Evolutionary conservation across 2,888 invertebrate genomes (phyloP).

Genomic region (Trachelus iudaicus): DNA sequence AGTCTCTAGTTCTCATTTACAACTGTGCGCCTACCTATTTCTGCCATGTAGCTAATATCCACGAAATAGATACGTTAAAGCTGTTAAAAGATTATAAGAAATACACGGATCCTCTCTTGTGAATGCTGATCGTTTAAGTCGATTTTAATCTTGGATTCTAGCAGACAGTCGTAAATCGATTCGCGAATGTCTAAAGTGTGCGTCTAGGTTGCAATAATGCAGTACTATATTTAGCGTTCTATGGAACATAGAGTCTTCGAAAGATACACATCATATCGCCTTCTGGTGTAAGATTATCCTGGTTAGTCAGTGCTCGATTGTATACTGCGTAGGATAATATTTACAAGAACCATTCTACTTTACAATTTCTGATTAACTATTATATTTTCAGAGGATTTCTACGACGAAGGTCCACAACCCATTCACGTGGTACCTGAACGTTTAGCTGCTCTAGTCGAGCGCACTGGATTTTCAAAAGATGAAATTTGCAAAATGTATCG

Average conservation of each 20-base stretch:
- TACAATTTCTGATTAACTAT: slow-evolving; percentile 1
- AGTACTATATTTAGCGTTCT: slow-evolving; percentile 2
- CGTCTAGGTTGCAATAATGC: background rate
- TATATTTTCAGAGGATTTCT: slow-evolving; percentile 18
- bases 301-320: background rate
- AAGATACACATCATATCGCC: background rate
- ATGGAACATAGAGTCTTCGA: background rate
- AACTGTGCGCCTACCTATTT: background rate
- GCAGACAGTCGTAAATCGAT: background rate
- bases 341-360: slow-evolving; percentile 19
- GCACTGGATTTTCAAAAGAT: slow-evolving; percentile 51
- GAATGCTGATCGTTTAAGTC: background rate
- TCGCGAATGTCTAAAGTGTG: background rate
- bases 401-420: slow-evolving; percentile 33
- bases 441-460: slow-evolving; percentile 37
- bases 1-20: background rate
- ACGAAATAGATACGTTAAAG: background rate
- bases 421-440: slow-evolving; percentile 38
- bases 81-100: background rate
- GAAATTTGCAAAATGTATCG: slow-evolving; percentile 54
- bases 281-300: background rate
- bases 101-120: background rate
- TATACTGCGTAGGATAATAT: background rate
- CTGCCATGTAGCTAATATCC: background rate
- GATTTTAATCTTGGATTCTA: background rate